A percentile compares a stretch with the other conserved stretches of the same genome.
phyloP scores from a whole-genome alignment of 2,113 vertebrate species.

The Channa maculata region DNA sequence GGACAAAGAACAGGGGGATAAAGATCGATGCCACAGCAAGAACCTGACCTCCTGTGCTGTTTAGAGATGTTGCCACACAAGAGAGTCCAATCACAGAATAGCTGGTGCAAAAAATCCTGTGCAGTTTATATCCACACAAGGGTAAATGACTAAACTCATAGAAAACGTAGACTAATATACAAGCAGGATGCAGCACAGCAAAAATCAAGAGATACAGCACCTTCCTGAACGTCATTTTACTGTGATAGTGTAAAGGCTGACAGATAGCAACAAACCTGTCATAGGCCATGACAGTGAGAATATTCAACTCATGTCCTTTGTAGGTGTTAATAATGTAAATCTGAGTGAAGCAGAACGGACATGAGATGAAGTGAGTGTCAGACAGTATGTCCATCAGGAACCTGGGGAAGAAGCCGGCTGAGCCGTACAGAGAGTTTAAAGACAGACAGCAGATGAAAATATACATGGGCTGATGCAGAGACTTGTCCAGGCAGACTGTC shows the following conservation, averaged over 20 bases:
- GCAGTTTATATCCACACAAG: slow-evolving; percentile 23
- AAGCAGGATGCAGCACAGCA: not conserved
- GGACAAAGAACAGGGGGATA: slow-evolving; percentile 13
- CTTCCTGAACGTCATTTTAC: slow-evolving; percentile 8
- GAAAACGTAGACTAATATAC: not conserved
- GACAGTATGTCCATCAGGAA: slow-evolving; percentile 37
- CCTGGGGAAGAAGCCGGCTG: slow-evolving; percentile 47
- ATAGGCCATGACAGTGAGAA: slow-evolving; percentile 48
- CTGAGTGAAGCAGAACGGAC: slow-evolving; percentile 14
- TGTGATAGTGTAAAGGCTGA: slow-evolving; percentile 44
- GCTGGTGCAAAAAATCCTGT: slow-evolving; percentile 28
- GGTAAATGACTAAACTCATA: not conserved
- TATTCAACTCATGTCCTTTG: not conserved
- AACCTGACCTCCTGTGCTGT: not conserved
- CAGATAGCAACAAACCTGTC: slow-evolving; percentile 47
- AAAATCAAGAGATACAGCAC: not conserved
- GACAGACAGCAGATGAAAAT: slow-evolving; percentile 48
- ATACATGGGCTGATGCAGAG: slow-evolving; percentile 53
- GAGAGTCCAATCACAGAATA: slow-evolving; percentile 36
- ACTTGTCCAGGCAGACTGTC: slow-evolving; percentile 21
- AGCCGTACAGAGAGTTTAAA: slow-evolving; percentile 49
- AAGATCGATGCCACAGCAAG: fast-evolving
- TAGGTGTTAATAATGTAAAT: slow-evolving; percentile 34
- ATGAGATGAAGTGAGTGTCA: slow-evolving; percentile 45
- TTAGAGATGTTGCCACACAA: slow-evolving; percentile 14